These are phyloP conservation scores for Hemistola chrysoprasaria DNA, from an alignment of 2,888 invertebrate genomes.

Conservation along the genomic window DNA sequence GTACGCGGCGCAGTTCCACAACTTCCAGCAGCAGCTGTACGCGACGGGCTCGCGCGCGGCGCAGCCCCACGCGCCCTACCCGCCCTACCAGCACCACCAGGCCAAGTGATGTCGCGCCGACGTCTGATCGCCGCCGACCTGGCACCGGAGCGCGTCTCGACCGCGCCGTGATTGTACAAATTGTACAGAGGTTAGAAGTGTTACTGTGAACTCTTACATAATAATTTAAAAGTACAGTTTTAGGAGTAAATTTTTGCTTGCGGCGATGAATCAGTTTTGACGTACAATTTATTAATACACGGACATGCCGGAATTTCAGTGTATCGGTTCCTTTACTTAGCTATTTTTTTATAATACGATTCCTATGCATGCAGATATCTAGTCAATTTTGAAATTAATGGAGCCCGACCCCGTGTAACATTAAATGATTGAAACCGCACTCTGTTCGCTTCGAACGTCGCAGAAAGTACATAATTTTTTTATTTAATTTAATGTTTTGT, in stretches of 20 bases:
- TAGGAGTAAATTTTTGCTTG: conserved; percentile 67
- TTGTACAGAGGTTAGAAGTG: conserved; percentile 73
- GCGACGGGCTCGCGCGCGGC: conserved; percentile 85
- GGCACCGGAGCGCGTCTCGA: no score
- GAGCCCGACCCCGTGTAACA: conserved; percentile 65
- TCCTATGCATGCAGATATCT: conserved; percentile 82
- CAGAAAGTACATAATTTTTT: conserved; percentile 65
- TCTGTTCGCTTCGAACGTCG: conserved; percentile 59
- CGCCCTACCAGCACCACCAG: conserved; percentile 75
- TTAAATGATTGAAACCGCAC: conserved; percentile 58
- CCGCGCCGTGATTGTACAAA: conserved; percentile 74
- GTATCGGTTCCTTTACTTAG: conserved; percentile 79
- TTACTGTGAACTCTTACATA: conserved; percentile 69
- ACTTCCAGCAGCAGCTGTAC: conserved; percentile 97
- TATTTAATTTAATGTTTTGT: conserved; percentile 55
- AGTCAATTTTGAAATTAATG: conserved; percentile 81
- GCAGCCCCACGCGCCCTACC: conserved; percentile 70
- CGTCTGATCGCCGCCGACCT: conserved; percentile 8
- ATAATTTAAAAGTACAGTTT: conserved; percentile 72
- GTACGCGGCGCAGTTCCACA: conserved; percentile 97
- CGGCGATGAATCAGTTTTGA: conserved; percentile 68
- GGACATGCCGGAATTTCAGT: conserved; percentile 72
- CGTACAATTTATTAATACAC: conserved; percentile 66
- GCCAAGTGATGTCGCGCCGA: conserved; percentile 65
- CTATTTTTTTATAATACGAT: conserved; percentile 72